Percentiles rank a stretch among this genome's conserved stretches.
phyloP scores from a whole-genome alignment of 2,888 invertebrate genomes.

The Dioctria rufipes region DNA sequence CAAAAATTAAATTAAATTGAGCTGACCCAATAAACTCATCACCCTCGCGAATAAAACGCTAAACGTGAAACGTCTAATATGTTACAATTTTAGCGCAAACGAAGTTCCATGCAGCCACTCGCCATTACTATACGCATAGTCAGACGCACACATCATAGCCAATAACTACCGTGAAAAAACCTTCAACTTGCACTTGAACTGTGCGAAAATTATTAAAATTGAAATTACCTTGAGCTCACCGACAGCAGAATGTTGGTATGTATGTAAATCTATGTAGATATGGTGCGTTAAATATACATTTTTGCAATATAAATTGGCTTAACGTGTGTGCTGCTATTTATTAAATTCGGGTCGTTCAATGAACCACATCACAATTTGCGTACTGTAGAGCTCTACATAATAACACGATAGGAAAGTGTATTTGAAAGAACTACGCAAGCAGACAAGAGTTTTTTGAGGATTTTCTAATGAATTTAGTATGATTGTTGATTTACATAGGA shows the following conservation, averaged over 20 bases:
- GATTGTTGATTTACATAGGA: too few relatives aligned
- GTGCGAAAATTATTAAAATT: conserved; percentile 17
- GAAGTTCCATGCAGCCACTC: conserved; percentile 8
- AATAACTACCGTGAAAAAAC: conserved; percentile 4
- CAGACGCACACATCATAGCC: too few relatives aligned
- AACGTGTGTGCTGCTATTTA: conserved; percentile 11
- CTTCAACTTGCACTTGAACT: conserved; percentile 54
- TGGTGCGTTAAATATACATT: not conserved
- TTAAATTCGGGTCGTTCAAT: conserved; percentile 30
- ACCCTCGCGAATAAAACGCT: conserved; percentile 10
- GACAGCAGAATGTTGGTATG: not conserved
- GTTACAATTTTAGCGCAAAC: conserved; percentile 27
- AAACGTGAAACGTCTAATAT: not conserved
- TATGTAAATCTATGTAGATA: too few relatives aligned
- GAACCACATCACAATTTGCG: conserved; percentile 16
- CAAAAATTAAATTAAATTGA: conserved; percentile 46
- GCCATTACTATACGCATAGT: too few relatives aligned
- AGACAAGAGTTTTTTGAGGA: too few relatives aligned
- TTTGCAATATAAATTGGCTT: conserved; percentile 39
- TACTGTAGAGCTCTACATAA: not conserved
- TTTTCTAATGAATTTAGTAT: too few relatives aligned
- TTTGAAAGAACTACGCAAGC: too few relatives aligned
- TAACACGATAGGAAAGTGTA: too few relatives aligned
- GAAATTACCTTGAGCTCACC: conserved; percentile 46
- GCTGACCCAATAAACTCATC: conserved; percentile 41